These are phyloP conservation scores for Megaptera novaeangliae DNA, from an alignment of 2,113 vertebrate genomes.

Conservation along the genomic window DNA sequence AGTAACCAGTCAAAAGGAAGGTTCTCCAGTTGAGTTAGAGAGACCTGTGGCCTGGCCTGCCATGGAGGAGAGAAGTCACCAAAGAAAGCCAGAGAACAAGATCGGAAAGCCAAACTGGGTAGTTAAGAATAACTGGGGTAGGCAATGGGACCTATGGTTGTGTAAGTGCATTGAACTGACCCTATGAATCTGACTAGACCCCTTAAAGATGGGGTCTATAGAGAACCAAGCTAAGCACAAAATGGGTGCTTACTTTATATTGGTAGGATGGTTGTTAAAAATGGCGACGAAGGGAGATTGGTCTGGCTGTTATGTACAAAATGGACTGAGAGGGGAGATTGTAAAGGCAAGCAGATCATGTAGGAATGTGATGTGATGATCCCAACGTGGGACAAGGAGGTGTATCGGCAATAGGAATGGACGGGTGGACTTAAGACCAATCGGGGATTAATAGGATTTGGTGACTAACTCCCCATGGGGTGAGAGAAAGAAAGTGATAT, in stretches of 20 bases:
- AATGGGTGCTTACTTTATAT: not conserved
- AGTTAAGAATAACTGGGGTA: not conserved
- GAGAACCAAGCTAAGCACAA: not conserved
- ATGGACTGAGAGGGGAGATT: not conserved
- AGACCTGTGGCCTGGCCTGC: not conserved
- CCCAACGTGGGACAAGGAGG: not conserved
- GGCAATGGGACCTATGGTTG: not conserved
- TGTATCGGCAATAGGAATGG: not conserved
- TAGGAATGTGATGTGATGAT: not conserved
- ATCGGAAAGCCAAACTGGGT: not conserved
- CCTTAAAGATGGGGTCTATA: not conserved
- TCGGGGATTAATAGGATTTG: not conserved
- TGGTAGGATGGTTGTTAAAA: not conserved
- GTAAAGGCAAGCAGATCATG: not conserved
- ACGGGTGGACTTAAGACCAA: not conserved
- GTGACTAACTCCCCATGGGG: not conserved
- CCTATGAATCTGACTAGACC: not conserved
- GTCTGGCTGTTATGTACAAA: not conserved
- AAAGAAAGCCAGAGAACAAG: not conserved
- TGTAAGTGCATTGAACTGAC: not conserved
- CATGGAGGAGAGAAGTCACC: not conserved
- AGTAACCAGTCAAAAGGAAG: not conserved
- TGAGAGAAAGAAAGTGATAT: not conserved
- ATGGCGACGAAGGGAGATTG: fast-evolving
- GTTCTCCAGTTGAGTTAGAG: not conserved